Percentiles rank a stretch among this genome's conserved stretches.
phyloP scores from a whole-genome alignment of 2,888 invertebrate genomes.

The Parascotia fuliginaria region DNA sequence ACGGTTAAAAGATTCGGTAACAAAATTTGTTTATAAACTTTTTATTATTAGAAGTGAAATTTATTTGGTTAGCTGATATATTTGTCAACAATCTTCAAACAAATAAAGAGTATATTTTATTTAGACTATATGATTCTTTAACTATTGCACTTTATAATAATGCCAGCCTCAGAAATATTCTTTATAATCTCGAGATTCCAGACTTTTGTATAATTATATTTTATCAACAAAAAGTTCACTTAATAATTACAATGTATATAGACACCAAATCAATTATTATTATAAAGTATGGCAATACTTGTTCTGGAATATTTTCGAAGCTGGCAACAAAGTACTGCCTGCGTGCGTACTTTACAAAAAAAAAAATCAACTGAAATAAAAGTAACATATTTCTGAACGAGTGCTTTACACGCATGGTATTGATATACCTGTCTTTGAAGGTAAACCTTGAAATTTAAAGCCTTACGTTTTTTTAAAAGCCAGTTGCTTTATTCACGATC shows the following conservation, averaged over 20 bases:
- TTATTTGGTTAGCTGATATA: not conserved
- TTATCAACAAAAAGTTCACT: not conserved
- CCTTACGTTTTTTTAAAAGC: too few relatives aligned
- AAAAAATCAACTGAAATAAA: constrained; percentile 29
- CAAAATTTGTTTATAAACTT: too few relatives aligned
- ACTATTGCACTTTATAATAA: constrained; percentile 56
- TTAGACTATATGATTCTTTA: constrained; percentile 54
- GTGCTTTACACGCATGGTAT: constrained; percentile 4
- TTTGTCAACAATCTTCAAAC: constrained; percentile 17
- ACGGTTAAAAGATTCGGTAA: too few relatives aligned
- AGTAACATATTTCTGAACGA: constrained; percentile 23
- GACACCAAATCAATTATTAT: constrained; percentile 26
- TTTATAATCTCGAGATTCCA: constrained; percentile 44
- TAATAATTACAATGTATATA: constrained; percentile 12
- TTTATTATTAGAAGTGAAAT: too few relatives aligned
- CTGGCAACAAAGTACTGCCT: constrained; percentile 51
- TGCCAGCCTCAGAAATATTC: constrained; percentile 60
- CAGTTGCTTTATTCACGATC: too few relatives aligned
- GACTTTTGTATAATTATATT: not conserved
- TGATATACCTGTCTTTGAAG: constrained; percentile 9
- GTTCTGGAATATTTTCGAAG: constrained; percentile 53
- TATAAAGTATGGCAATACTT: constrained; percentile 42
- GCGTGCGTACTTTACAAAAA: constrained; percentile 37
- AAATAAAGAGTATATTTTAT: constrained; percentile 24
- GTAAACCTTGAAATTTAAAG: constrained; percentile 14